Evolutionary conservation across 30 jellyfish, hydroid and myxozoan species (phyloP).

Genomic region (Cassiopea xamachana): DNA sequence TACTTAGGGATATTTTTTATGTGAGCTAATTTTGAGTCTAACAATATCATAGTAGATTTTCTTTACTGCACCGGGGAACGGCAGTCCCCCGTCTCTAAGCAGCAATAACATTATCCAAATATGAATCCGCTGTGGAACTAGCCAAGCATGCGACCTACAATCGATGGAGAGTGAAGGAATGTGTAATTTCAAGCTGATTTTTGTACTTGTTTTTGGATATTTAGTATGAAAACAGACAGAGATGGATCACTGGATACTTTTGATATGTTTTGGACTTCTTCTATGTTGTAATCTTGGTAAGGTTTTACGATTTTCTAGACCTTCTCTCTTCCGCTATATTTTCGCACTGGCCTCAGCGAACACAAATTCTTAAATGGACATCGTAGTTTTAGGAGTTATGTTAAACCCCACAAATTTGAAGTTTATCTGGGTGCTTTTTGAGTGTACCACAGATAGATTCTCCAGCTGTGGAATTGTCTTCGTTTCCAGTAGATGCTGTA

Average conservation of each 20-base stretch:
- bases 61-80: background rate
- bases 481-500: background rate
- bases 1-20: background rate
- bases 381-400: background rate
- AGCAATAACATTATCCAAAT: slow-evolving; percentile 73
- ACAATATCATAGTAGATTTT: background rate
- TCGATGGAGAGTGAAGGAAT: slow-evolving; percentile 53
- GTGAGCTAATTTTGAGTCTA: background rate
- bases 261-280: slow-evolving; percentile 49
- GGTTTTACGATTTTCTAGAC: slow-evolving; percentile 2
- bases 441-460: too few relatives aligned
- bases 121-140: slow-evolving; percentile 75
- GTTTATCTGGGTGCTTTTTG: too few relatives aligned
- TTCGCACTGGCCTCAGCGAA: slow-evolving; percentile 17
- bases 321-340: background rate
- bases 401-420: too few relatives aligned
- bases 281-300: slow-evolving; percentile 30
- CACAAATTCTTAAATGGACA: background rate
- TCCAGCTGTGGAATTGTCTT: too few relatives aligned
- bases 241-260: slow-evolving; percentile 37
- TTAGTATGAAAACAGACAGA: slow-evolving; percentile 47
- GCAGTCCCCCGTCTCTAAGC: slow-evolving; percentile 48
- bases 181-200: slow-evolving; percentile 49
- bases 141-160: slow-evolving; percentile 77
- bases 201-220: slow-evolving; percentile 15